Conservation (phyloP, 2,113 vertebrate species). For the Scortum barcoo region DNA sequence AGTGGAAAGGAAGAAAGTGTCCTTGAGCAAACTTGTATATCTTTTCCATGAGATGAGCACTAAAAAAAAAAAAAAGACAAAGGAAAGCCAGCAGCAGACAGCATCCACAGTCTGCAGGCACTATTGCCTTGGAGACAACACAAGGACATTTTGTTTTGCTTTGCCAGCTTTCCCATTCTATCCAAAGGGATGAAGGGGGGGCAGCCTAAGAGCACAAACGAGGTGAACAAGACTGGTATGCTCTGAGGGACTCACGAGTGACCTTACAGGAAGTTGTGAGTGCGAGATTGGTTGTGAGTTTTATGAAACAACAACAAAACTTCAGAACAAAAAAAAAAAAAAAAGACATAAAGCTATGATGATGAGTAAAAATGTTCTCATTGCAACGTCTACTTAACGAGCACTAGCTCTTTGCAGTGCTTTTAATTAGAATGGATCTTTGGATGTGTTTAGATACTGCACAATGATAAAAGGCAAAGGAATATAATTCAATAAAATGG, state of each 20-base stretch:
- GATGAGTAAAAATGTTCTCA: background rate
- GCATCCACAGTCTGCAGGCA: slow-evolving; percentile 64
- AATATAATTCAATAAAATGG: slow-evolving; percentile 21
- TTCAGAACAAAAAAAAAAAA: background rate
- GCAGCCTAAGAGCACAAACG: slow-evolving; percentile 36
- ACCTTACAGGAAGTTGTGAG: slow-evolving; percentile 53
- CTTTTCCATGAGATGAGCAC: slow-evolving; percentile 64
- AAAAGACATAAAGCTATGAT: background rate
- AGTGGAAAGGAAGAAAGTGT: slow-evolving; percentile 46
- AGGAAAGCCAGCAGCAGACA: slow-evolving; percentile 46
- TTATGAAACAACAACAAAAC: slow-evolving; percentile 6
- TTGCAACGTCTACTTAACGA: background rate
- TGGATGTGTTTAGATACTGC: background rate
- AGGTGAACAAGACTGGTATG: slow-evolving; percentile 54
- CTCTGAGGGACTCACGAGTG: slow-evolving; percentile 25
- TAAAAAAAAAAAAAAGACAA: slow-evolving; percentile 30
- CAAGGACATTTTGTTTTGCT: slow-evolving; percentile 82
- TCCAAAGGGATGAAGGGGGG: slow-evolving; percentile 62
- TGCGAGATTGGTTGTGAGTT: slow-evolving; percentile 1
- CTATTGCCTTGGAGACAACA: slow-evolving; percentile 73
- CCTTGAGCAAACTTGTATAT: slow-evolving; percentile 77
- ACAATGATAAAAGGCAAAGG: background rate
- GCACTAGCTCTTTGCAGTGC: background rate
- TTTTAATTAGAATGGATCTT: background rate
- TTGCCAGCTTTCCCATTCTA: slow-evolving; percentile 60